phyloP scores from a whole-genome alignment of 2,113 vertebrate genomes.

The Aptenodytes patagonicus region DNA sequence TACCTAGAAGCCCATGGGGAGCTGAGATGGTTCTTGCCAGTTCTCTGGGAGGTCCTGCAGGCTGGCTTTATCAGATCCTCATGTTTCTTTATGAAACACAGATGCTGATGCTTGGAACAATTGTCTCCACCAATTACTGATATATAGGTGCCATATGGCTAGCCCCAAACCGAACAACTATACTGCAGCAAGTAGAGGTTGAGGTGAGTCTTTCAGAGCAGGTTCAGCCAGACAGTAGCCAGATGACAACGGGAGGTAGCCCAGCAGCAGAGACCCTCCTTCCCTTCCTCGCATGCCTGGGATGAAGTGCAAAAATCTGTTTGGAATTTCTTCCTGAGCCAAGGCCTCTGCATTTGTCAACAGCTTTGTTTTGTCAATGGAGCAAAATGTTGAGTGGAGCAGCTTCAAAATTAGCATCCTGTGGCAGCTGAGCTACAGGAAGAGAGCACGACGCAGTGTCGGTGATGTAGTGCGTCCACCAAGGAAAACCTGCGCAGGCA shows the following conservation, averaged over 20 bases:
- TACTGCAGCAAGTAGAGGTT: neutral
- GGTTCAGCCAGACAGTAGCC: neutral
- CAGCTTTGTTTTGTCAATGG: neutral
- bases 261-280: neutral
- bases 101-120: neutral
- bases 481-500: neutral
- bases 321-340: neutral
- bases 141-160: neutral
- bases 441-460: accelerated
- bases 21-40: neutral
- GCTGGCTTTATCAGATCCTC: neutral
- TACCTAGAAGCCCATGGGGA: neutral
- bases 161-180: neutral
- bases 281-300: neutral
- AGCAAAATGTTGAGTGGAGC: neutral
- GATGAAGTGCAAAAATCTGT: neutral
- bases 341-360: neutral
- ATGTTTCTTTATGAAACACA: constrained; percentile 22
- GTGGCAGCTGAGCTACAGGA: neutral
- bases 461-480: neutral
- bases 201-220: neutral
- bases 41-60: neutral
- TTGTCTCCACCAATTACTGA: neutral
- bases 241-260: neutral
- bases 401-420: neutral